A percentile compares a stretch with the other conserved stretches of the same genome.
phyloP scores from a whole-genome alignment of 2,888 invertebrate genomes.

The Pseudanteris insignis region DNA sequence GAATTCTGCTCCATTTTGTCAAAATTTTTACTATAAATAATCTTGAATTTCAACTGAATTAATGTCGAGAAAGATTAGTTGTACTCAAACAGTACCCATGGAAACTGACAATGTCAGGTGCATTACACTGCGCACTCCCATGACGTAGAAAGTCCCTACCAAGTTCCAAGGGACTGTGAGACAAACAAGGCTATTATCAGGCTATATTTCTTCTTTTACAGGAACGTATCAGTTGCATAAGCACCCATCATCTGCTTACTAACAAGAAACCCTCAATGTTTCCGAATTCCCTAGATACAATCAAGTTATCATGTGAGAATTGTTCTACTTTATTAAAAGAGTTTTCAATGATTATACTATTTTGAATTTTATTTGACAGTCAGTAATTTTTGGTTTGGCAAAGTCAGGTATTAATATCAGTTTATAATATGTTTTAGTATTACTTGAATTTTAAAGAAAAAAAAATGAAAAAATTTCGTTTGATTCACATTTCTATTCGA shows the following conservation, averaged over 20 bases:
- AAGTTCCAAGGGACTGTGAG: constrained; percentile 20
- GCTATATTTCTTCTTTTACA: constrained; percentile 28
- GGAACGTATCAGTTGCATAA: constrained; percentile 35
- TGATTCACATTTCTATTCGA: too few species aligned
- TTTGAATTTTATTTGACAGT: too few species aligned
- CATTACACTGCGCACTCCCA: constrained; percentile 36
- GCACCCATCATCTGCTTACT: not conserved
- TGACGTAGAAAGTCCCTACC: constrained; percentile 32
- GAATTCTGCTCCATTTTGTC: constrained; percentile 54
- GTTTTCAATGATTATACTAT: too few species aligned
- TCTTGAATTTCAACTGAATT: too few species aligned
- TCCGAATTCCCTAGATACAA: not conserved
- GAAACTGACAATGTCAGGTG: constrained; percentile 47
- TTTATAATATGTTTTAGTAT: too few species aligned
- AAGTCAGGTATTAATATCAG: too few species aligned
- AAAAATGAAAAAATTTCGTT: too few species aligned
- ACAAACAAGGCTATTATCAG: constrained; percentile 26
- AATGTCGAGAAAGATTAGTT: constrained; percentile 9
- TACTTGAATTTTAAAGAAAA: too few species aligned
- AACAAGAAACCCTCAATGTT: not conserved
- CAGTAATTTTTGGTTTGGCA: not conserved
- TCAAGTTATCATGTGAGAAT: too few species aligned
- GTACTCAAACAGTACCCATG: constrained; percentile 59
- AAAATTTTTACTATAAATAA: not conserved
- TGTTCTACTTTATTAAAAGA: too few species aligned